Conservation (phyloP, 1,140 invertebrate species). For the Eciton burchellii region DNA sequence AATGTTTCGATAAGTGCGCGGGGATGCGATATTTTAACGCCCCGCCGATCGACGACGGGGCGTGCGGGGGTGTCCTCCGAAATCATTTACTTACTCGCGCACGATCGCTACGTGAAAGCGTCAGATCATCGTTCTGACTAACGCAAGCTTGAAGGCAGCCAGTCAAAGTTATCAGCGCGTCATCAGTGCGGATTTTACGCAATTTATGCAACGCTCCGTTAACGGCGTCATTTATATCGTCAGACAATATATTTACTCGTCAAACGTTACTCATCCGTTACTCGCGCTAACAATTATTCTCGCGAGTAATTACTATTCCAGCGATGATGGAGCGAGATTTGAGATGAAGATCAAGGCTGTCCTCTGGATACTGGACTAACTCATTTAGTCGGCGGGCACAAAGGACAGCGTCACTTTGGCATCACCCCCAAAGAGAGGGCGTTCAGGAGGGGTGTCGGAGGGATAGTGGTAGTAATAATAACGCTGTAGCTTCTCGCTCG, state of each 20-base stretch:
- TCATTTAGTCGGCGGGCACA: slow-evolving; percentile 44
- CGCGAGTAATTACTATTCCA: slow-evolving; percentile 35
- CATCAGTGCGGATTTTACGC: too few species aligned
- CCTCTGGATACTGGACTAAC: slow-evolving; percentile 48
- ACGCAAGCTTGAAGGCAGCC: background rate
- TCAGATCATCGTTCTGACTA: background rate
- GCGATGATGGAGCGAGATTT: slow-evolving; percentile 33
- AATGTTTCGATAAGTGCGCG: slow-evolving; percentile 30
- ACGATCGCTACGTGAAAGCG: background rate
- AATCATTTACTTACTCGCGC: background rate
- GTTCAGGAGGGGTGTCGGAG: slow-evolving; percentile 8
- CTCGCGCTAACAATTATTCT: background rate
- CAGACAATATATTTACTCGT: too few species aligned
- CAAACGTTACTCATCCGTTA: too few species aligned
- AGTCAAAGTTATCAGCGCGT: background rate
- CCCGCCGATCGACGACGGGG: slow-evolving; percentile 17
- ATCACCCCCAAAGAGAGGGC: slow-evolving; percentile 33
- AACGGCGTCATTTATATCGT: background rate
- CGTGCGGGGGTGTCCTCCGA: background rate
- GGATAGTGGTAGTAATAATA: slow-evolving; percentile 35
- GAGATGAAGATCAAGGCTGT: slow-evolving; percentile 50
- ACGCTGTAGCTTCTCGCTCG: background rate
- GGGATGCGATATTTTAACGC: slow-evolving; percentile 37
- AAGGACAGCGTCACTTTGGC: slow-evolving; percentile 51
- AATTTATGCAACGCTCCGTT: background rate